Evolutionary conservation across 2,113 vertebrate species (phyloP).

Genomic region (Notechis scutatus): DNA sequence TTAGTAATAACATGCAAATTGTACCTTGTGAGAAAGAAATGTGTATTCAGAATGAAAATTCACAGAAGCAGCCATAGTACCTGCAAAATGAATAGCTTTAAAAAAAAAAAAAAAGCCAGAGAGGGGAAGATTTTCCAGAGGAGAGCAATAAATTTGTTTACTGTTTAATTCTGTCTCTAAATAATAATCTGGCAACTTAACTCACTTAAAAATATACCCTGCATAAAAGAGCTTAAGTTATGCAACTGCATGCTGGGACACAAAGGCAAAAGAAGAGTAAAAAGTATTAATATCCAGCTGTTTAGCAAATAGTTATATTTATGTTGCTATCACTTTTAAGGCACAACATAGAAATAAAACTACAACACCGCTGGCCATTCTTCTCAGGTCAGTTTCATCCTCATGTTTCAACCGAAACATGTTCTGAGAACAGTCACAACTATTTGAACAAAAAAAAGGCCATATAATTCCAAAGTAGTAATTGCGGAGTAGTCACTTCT

Average conservation of each 20-base stretch:
- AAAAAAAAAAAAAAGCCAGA: background rate
- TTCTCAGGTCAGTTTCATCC: background rate
- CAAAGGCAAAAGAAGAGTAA: background rate
- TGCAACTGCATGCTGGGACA: background rate
- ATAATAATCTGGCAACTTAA: background rate
- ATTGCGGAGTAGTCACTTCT: background rate
- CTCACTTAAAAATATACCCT: background rate
- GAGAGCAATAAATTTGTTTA: background rate
- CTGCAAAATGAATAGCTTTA: background rate
- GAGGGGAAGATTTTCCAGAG: background rate
- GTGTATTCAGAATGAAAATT: background rate
- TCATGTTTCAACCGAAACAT: background rate
- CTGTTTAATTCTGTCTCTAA: background rate
- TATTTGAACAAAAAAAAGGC: too few species aligned
- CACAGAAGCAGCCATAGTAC: background rate
- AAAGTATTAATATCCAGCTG: background rate
- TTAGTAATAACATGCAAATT: background rate
- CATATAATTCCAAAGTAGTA: too few species aligned
- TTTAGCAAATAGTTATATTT: background rate
- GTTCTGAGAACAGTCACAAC: background rate
- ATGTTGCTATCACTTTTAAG: background rate
- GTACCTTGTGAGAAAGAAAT: background rate
- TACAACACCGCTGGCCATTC: too few species aligned
- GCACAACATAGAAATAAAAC: background rate
- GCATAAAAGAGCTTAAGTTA: background rate